Conservation (phyloP, 2,797 vertebrate species). For the Chlorospingus flavigularis region DNA sequence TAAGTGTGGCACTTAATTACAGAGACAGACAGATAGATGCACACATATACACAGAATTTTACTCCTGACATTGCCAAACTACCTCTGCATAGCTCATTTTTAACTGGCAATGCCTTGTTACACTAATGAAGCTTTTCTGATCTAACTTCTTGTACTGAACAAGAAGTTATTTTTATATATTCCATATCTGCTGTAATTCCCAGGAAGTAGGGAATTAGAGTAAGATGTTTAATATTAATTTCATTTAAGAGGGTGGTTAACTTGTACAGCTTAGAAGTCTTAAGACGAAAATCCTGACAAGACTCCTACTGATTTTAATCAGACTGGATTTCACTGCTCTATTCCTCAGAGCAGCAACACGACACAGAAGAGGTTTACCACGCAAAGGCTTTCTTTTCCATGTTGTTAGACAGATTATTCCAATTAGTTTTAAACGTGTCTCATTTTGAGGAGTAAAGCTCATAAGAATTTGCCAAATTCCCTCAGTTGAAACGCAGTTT, state of each 20-base stretch:
- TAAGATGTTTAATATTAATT: conserved; percentile 29
- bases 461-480: neutral
- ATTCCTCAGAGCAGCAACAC: neutral
- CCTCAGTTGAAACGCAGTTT: neutral
- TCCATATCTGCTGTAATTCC: neutral
- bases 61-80: neutral
- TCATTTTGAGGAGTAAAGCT: neutral
- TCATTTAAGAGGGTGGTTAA: conserved; percentile 29
- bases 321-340: conserved; percentile 13
- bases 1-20: neutral
- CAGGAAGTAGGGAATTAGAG: conserved; percentile 31
- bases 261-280: conserved; percentile 1
- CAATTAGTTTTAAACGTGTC: neutral
- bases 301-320: conserved; percentile 39
- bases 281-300: conserved; percentile 37
- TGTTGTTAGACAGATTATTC: neutral
- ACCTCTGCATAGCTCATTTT: neutral
- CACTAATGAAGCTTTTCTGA: neutral
- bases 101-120: neutral
- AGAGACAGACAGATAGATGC: neutral
- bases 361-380: neutral
- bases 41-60: neutral
- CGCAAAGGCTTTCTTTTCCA: neutral
- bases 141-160: neutral
- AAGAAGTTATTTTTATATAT: conserved; percentile 7